These are phyloP conservation scores for Hypotaenidia philippensis DNA, from an alignment of 2,797 vertebrate genomes.

Conservation along the genomic window DNA sequence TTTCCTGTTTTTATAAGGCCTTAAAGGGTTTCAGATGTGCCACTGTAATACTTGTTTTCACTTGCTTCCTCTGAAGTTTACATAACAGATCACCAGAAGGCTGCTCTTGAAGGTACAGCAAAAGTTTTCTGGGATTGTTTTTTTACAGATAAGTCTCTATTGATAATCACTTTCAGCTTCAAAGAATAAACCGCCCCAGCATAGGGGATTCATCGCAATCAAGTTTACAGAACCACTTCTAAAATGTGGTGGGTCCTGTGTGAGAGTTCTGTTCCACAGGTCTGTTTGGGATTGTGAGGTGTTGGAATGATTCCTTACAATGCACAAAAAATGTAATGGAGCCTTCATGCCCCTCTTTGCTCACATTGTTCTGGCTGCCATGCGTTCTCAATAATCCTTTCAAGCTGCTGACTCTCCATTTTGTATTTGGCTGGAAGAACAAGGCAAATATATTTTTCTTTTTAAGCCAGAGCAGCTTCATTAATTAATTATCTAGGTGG, in stretches of 20 bases:
- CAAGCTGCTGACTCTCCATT: conserved; percentile 52
- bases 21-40: accelerated
- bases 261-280: not conserved
- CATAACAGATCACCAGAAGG: not conserved
- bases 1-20: not conserved
- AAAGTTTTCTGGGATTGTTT: not conserved
- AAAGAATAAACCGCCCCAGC: not conserved
- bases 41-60: not conserved
- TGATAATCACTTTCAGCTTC: not conserved
- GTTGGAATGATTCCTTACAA: not conserved
- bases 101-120: not conserved
- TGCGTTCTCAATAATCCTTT: conserved; percentile 1
- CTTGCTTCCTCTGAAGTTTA: not conserved
- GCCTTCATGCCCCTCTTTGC: not conserved
- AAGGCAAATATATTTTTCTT: not conserved
- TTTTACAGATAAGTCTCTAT: accelerated
- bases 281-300: not conserved
- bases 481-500: not conserved
- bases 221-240: not conserved
- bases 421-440: conserved; percentile 41
- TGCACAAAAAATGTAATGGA: not conserved
- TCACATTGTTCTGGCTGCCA: not conserved
- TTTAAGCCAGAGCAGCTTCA: not conserved
- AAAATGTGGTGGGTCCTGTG: not conserved
- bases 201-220: not conserved